Conservation (phyloP, 2,113 vertebrate genomes). For the Hylia prasina region DNA sequence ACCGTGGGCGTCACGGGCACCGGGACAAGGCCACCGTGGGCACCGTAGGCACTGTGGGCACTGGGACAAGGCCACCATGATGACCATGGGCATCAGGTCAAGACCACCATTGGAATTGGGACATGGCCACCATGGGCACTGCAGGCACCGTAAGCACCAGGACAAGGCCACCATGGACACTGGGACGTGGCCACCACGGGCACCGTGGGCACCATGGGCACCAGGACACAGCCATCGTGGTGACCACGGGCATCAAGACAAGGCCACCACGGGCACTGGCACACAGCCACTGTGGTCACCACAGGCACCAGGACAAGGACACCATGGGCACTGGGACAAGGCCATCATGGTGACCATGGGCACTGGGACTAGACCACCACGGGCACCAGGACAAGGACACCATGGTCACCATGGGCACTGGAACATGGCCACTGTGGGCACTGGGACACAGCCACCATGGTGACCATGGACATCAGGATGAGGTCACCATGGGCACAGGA, state of each 20-base stretch:
- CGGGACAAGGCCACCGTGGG: no score
- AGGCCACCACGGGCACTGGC: accelerated
- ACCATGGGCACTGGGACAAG: no score
- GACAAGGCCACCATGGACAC: accelerated
- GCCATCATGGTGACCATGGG: accelerated
- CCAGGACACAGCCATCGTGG: not conserved
- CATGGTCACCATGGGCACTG: no score
- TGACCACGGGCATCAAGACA: no score
- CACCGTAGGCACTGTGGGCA: no score
- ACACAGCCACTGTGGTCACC: not conserved
- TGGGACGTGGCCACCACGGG: accelerated
- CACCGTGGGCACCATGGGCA: accelerated
- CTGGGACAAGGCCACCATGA: not conserved
- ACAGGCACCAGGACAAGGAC: not conserved
- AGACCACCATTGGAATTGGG: not conserved
- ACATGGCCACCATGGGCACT: accelerated
- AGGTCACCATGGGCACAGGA: not conserved
- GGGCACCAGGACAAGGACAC: not conserved
- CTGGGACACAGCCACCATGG: no score
- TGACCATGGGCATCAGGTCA: no score
- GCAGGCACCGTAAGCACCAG: no score
- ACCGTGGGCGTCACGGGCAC: no score
- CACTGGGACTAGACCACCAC: not conserved
- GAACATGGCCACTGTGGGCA: not conserved
- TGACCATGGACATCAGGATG: not conserved